phyloP scores from a whole-genome alignment of 2,113 vertebrate genomes.

The Myodes glareolus region DNA sequence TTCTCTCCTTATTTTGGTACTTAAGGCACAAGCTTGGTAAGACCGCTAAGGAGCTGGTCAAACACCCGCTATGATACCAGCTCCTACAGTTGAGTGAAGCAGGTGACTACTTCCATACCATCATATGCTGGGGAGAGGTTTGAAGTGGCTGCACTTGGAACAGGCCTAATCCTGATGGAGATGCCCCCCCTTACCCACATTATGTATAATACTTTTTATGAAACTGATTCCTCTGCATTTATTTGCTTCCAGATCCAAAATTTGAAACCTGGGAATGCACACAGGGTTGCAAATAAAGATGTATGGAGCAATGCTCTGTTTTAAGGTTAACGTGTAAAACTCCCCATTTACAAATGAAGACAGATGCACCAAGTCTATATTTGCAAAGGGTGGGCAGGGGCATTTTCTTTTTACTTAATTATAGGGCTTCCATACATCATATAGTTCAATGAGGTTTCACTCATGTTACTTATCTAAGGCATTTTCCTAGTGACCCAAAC shows the following conservation, averaged over 20 bases:
- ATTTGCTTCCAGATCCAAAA: not conserved
- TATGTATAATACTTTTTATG: not conserved
- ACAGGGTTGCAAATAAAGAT: not conserved
- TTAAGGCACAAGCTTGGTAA: not conserved
- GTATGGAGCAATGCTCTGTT: not conserved
- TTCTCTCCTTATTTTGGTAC: not conserved
- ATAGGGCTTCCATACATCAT: not conserved
- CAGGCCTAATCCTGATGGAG: not conserved
- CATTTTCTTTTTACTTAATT: not conserved
- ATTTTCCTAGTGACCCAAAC: not conserved
- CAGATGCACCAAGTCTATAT: not conserved
- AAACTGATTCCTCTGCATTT: not conserved
- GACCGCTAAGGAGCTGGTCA: not conserved
- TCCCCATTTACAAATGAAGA: not conserved
- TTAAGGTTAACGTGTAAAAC: not conserved
- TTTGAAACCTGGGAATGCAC: not conserved
- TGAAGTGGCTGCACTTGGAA: not conserved
- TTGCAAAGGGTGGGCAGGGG: not conserved
- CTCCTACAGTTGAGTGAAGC: not conserved
- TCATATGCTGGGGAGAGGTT: too few species aligned
- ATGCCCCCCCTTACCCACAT: not conserved
- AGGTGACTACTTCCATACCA: not conserved
- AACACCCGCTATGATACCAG: not conserved
- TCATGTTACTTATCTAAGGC: not conserved
- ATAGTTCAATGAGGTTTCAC: not conserved